phyloP scores from a whole-genome alignment of 2,113 vertebrate genomes.

The Ailuropoda melanoleuca region DNA sequence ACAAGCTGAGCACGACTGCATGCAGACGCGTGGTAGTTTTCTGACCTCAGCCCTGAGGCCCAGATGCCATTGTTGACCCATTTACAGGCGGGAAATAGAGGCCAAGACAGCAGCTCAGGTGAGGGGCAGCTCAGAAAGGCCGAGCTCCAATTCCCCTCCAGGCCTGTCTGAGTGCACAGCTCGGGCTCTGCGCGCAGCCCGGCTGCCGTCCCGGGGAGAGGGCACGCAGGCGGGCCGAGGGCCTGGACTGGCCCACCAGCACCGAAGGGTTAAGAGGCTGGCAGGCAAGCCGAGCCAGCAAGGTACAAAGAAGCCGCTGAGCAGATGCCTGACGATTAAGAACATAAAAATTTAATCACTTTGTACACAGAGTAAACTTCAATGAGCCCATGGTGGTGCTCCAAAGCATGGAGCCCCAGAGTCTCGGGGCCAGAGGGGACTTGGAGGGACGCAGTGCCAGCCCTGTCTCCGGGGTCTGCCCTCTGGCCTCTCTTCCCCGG shows the following conservation, averaged over 20 bases:
- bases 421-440: fast-evolving
- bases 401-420: background rate
- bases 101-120: too few relatives aligned
- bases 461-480: fast-evolving
- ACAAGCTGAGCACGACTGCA: fast-evolving
- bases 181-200: background rate
- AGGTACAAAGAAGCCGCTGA: fast-evolving
- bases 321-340: background rate
- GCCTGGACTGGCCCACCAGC: background rate
- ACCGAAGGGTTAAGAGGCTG: background rate
- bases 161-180: background rate
- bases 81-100: background rate
- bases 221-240: fast-evolving
- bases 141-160: fast-evolving
- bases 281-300: background rate
- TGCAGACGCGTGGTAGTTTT: fast-evolving
- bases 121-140: background rate
- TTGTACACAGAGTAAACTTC: background rate
- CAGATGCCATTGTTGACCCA: background rate
- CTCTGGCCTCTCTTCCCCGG: background rate
- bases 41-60: background rate
- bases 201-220: fast-evolving
- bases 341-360: too few relatives aligned
- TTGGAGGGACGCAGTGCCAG: fast-evolving
- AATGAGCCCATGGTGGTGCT: fast-evolving